Evolutionary conservation across 2,888 invertebrate species (phyloP), one percentile per base, ranked within the genome.

Genomic region (Drepana falcataria): DNA sequence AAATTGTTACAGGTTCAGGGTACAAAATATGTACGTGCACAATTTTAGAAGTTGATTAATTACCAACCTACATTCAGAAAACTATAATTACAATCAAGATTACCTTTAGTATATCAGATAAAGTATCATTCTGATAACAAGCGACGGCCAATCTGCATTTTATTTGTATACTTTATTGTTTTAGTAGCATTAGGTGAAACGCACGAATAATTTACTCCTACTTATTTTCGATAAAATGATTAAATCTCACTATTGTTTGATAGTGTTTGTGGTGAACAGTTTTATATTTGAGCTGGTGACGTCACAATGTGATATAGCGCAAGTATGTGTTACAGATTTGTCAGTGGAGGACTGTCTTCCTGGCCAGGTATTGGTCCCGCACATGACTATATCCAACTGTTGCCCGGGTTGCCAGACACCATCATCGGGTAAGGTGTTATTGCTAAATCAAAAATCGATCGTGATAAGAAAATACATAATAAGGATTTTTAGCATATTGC

Each of bases 331-430:
- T 37, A 81, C 84, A 9, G 91, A 91, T 64, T 61, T 83, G 48
- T 68, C 71, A 2, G 68, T 67, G 34, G 66, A 59, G 0, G 79
- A 83, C 47, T 91, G 91, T 56, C 60, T 51, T 37, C 58, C 62
- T 1, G 74, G 73, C 21, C 60, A 79, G 51, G 71, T 73, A 21
- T 63, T 86, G 54, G 68, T 71, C 47, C 80, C 79, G 35, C 78
- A 82, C 55, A 59, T 65, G 5, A 68, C 64, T 47, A 72, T 91
- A 64, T 77, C 69, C 55, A 82, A 79, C 21, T 92, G 92, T 63
- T 92, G 92, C 67, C 91, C 92, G 9, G 81, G 81, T 37, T 92
- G 92, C 66, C 66, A 59, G 57, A 52, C 44, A 44, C 55, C 44
- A 44, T 9, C 64, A 3, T 59, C 71, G 51, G 69, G 44, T 9